Conservation (phyloP, 53 echinoderm and acorn worm species). For the Temnopleurus reevesii region DNA sequence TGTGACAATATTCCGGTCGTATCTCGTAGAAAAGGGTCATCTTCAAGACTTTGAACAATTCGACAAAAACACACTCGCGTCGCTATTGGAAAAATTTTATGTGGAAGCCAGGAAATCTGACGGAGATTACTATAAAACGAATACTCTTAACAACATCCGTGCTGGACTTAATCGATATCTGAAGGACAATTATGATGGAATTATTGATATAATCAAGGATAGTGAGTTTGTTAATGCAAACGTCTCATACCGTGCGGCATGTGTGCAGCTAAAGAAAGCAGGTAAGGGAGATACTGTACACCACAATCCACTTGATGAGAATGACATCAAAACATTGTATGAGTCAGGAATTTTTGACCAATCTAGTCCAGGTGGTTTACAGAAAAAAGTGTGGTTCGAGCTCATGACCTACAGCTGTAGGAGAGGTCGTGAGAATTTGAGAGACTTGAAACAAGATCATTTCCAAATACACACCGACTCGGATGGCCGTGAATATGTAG, state of each 20-base stretch:
- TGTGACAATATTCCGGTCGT: neutral
- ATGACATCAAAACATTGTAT: conserved; percentile 21
- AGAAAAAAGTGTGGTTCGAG: conserved; percentile 52
- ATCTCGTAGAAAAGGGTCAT: neutral
- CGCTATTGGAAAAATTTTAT: conserved; percentile 27
- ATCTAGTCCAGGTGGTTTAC: neutral
- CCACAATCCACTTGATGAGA: conserved; percentile 21
- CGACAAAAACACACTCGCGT: neutral
- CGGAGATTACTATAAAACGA: conserved; percentile 49
- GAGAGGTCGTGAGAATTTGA: conserved; percentile 44
- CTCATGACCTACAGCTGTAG: conserved; percentile 36
- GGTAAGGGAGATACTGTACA: conserved; percentile 55
- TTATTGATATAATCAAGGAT: conserved; percentile 45
- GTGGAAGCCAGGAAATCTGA: conserved; percentile 45
- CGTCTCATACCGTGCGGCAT: conserved; percentile 29
- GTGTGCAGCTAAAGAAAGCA: conserved; percentile 36
- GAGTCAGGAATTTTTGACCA: conserved; percentile 24
- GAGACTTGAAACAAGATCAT: conserved; percentile 1
- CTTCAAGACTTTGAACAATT: neutral
- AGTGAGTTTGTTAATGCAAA: conserved; percentile 49
- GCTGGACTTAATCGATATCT: conserved; percentile 47
- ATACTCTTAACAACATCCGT: neutral
- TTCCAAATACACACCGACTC: neutral
- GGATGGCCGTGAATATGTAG: conserved; percentile 6
- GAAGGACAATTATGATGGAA: neutral